Conservation (phyloP, 2,797 vertebrate species). For the Fistularia tabacaria region DNA sequence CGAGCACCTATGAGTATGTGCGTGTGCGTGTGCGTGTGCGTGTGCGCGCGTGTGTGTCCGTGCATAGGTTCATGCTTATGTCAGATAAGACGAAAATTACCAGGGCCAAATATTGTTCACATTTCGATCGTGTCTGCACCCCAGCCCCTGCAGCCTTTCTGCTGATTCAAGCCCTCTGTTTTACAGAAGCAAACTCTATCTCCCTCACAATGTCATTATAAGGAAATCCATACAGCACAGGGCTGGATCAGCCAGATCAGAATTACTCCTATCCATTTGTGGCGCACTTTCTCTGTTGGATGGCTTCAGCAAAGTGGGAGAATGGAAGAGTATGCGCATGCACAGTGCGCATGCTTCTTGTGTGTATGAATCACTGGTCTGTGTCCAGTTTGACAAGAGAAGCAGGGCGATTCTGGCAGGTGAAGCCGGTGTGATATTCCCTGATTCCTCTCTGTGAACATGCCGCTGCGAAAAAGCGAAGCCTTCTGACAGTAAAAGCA, state of each 20-base stretch:
- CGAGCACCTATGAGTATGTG: too few species aligned
- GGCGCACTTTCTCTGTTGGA: conserved; percentile 44
- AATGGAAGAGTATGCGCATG: conserved; percentile 27
- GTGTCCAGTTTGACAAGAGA: conserved; percentile 59
- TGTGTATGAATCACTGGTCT: conserved; percentile 36
- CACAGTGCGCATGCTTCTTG: conserved; percentile 19
- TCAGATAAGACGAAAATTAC: too few species aligned
- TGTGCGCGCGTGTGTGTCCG: too few species aligned
- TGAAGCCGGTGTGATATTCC: conserved; percentile 59
- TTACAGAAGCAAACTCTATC: conserved; percentile 69
- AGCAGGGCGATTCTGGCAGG: conserved; percentile 58
- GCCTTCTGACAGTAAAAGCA: conserved; percentile 44
- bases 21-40: too few species aligned
- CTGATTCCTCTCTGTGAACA: conserved; percentile 54
- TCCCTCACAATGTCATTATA: conserved; percentile 66
- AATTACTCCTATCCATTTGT: conserved; percentile 67
- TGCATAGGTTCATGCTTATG: too few species aligned
- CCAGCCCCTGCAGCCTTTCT: conserved; percentile 21
- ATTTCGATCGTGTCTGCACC: background rate
- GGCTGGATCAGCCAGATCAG: conserved; percentile 47
- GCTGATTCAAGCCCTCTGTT: conserved; percentile 51
- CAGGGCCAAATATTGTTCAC: too few species aligned
- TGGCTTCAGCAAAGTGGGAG: conserved; percentile 30
- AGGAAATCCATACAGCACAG: conserved; percentile 60
- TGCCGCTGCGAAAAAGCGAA: conserved; percentile 49